Base-by-base conservation (phyloP, 2,888 invertebrate species). In the Oxycera nigricornis region DNA sequence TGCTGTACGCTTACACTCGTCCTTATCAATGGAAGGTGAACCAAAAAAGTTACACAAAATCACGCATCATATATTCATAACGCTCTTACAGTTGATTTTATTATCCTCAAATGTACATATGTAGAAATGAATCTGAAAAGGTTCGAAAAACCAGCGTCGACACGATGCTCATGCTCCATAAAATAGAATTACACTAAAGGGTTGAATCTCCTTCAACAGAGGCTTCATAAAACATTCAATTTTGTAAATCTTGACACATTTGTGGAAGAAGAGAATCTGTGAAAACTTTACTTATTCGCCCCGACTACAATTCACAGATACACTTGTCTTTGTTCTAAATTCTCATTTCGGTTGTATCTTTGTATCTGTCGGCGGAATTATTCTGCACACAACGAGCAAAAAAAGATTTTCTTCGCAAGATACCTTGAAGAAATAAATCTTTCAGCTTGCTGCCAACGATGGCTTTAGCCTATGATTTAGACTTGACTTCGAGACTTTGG, bases 171-270 rank as follows among this genome's bases (percentile, higher is more conserved):
- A 7, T 26, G 65, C 65, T 65, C 65, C 41, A 41, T 65, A 65
- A 65, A 65, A 22, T 65, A 65, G 41, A 14, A 31, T 65, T 22
- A 65, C 24, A 17, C 65, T 26, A 65, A 65, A n/a, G 39, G 30
- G 41, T 65, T 65, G 26, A 61, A 61, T 20, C 61, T 11, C 39
- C 7, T 22, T 30, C 6, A 22, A 3, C 2, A n/a, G 14, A 28
- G 26, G 41, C 65, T 11, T 20, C n/a, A 31, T 61, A 61, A 30
- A 65, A 65, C 65, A 39, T 65, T 11, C 39, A 65, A 65, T 65
- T 65, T 65, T 30, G 65, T 65, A 65, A 65, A 65, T 65, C 65
- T 65, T 65, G 65, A 65, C 65, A 65, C 39, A 65, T 65, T 65
- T 65, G 41, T 24, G 39, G 30, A 39, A 30, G 24, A 28, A 9